Evolutionary conservation across 1,140 invertebrate species (phyloP).

Genomic region (Marisa cornuarietis): DNA sequence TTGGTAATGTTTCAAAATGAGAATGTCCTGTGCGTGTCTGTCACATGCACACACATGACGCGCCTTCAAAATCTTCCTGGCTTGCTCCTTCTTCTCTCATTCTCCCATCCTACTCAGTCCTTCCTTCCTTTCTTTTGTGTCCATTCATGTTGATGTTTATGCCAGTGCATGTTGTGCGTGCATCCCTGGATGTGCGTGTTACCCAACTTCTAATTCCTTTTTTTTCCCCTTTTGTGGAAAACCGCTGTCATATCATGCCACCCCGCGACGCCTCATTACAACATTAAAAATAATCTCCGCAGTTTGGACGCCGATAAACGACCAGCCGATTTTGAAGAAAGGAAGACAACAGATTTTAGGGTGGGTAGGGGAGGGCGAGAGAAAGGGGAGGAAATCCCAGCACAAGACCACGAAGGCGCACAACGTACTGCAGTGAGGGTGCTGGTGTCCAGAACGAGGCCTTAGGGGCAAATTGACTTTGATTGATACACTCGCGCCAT

Average conservation of each 20-base stretch:
- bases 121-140: background rate
- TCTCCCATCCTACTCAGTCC: no score
- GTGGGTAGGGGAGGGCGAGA: background rate
- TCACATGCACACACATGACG: no score
- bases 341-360: background rate
- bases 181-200: conserved; percentile 1
- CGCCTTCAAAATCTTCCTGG: background rate
- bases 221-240: background rate
- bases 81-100: background rate
- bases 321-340: background rate
- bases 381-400: background rate
- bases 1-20: no score
- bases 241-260: background rate
- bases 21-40: no score
- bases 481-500: conserved; percentile 7
- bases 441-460: background rate
- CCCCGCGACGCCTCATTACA: no score
- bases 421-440: background rate
- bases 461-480: conserved; percentile 10
- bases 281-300: no score
- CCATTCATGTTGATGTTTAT: background rate
- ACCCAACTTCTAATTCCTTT: background rate
- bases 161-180: background rate
- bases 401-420: background rate
- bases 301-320: no score